Evolutionary conservation across 2,797 vertebrate genomes (phyloP).

Genomic region (Heliangelus exortis): DNA sequence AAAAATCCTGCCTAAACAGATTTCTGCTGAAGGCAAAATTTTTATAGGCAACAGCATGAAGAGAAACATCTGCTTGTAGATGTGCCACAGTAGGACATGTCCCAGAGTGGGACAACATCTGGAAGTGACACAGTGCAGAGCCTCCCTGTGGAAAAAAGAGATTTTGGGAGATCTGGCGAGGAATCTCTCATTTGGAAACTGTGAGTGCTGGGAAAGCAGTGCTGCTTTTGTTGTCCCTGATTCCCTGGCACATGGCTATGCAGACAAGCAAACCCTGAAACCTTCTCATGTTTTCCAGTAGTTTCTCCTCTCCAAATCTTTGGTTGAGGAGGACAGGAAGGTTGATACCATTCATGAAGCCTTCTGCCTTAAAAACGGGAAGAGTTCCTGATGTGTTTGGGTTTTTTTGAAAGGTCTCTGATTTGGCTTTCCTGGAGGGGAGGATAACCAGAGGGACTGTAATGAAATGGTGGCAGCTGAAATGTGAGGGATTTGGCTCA

Average conservation of each 20-base stretch:
- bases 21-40: neutral
- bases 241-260: neutral
- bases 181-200: neutral
- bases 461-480: neutral
- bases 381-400: neutral
- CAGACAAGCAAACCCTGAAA: neutral
- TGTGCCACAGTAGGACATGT: too few species aligned
- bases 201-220: neutral
- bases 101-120: neutral
- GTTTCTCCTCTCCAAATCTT: neutral
- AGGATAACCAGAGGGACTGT: neutral
- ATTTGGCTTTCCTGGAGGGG: neutral
- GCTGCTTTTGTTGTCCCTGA: neutral
- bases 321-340: neutral
- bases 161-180: neutral
- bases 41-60: neutral
- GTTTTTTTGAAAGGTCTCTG: neutral
- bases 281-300: neutral
- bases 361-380: neutral
- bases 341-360: neutral
- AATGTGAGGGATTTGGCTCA: neutral
- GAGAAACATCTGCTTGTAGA: conserved; percentile 30
- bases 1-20: neutral
- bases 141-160: neutral
- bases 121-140: neutral